These are phyloP conservation scores for Dynastes maya DNA, from an alignment of 2,888 invertebrate genomes.

Conservation along the genomic window DNA sequence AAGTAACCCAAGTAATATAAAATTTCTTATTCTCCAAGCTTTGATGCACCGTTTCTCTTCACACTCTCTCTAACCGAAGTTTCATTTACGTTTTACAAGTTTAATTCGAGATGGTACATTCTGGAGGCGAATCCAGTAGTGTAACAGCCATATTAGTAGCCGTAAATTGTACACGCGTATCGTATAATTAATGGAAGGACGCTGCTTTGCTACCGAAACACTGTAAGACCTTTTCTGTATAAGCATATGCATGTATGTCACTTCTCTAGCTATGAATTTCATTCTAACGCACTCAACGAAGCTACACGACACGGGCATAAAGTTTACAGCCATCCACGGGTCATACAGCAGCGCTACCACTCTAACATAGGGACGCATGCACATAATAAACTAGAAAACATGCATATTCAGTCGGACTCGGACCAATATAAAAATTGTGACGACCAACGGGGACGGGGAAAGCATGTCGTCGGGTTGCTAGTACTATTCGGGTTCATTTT, in stretches of 20 bases:
- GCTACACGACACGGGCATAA: conserved; percentile 11
- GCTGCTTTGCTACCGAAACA: too few species aligned
- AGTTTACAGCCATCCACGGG: neutral
- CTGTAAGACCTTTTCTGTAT: too few species aligned
- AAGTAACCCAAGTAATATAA: too few species aligned
- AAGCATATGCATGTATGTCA: too few species aligned
- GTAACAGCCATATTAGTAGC: too few species aligned
- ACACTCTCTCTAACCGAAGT: neutral
- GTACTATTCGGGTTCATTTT: neutral
- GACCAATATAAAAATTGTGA: conserved; percentile 41
- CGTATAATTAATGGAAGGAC: too few species aligned
- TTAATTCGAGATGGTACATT: too few species aligned
- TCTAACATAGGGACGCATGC: neutral
- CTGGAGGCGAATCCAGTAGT: too few species aligned
- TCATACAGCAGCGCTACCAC: neutral
- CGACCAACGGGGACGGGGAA: neutral
- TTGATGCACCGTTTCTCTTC: too few species aligned
- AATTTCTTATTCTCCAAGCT: too few species aligned
- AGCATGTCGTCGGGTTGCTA: neutral
- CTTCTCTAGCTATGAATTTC: neutral
- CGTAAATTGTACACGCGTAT: too few species aligned
- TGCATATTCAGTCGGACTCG: conserved; percentile 36
- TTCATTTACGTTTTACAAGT: too few species aligned
- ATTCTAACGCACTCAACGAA: neutral
- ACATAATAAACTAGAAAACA: conserved; percentile 19